phyloP scores from a whole-genome alignment of 2,888 invertebrate species.

The Mesopsocus fuscifrons region DNA sequence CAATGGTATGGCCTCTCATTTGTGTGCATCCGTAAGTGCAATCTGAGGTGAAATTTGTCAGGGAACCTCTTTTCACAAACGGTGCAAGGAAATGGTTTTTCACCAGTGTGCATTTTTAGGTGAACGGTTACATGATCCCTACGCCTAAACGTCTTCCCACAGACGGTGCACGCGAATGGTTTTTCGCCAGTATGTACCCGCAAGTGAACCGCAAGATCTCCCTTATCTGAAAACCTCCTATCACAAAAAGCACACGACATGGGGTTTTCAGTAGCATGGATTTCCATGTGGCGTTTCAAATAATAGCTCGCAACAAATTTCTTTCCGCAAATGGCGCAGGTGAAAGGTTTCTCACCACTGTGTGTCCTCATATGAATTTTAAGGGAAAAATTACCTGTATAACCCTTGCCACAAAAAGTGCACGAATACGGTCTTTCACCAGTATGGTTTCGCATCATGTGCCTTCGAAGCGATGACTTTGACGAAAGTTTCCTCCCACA shows the following conservation, averaged over 20 bases:
- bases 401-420: not conserved
- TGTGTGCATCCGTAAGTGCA: not conserved
- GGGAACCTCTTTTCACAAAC: not conserved
- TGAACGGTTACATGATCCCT: not conserved
- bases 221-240: not conserved
- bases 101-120: not conserved
- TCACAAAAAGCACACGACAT: not conserved
- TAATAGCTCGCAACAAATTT: not conserved
- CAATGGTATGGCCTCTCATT: not conserved
- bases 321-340: not conserved
- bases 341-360: not conserved
- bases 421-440: not conserved
- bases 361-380: not conserved
- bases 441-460: not conserved
- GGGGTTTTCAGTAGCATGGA: not conserved
- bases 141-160: not conserved
- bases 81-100: not conserved
- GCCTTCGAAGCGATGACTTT: not conserved
- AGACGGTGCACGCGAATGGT: not conserved
- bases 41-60: not conserved
- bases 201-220: not conserved
- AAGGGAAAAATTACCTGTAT: not conserved
- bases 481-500: not conserved
- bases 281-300: not conserved
- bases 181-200: not conserved